Base-by-base conservation (phyloP, 2,113 vertebrate species). In the Delphinus delphis region DNA sequence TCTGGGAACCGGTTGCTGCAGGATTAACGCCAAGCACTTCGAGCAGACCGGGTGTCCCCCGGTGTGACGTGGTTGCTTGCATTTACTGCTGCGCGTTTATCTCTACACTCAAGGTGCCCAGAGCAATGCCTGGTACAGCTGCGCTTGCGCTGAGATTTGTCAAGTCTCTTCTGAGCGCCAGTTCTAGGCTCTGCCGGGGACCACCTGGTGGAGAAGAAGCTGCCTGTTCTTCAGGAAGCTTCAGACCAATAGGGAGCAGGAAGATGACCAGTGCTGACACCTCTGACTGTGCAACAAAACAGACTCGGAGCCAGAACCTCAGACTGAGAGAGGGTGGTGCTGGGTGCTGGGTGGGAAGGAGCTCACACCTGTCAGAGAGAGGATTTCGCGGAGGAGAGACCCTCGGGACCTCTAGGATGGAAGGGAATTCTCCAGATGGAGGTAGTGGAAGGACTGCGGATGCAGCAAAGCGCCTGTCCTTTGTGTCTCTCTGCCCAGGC, bases 61-160 rank as follows among this genome's bases (percentile, higher is more conserved):
- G 0, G 47, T 15, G 36, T 18, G 71, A 33, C 14, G 28, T 2
- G 7, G 53, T 38, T 8, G 3, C 1, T 0, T 1, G 38, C 4
- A 0, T 8, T 28, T 6, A 5, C 28, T 13, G 17, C 3, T 26
- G 60, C 5, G 6, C 33, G 0, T 58, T 90, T 31, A 25, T 38
- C 70, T 87, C 68, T 20, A 41, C 9, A 2, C 31, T 28, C 8
- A 0, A 0, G 76, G 8, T 3, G 10, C 68, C 41, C 20, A 8
- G 58, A 1, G 15, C 41, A 11, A 28, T 0, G 2, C n/a, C 47
- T 12, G 1, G 55, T 0, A 8, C 4, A 36, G 70, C 71, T 36
- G 62, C 0, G 0, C 20, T 8, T 9, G 55, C 6, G 33, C n/a
- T 62, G 26, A 11, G 17, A 10, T 83, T 38, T 3, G 53, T 33